Base-by-base conservation (phyloP, 2,797 vertebrate genomes). In the Aulostomus chinensis region DNA sequence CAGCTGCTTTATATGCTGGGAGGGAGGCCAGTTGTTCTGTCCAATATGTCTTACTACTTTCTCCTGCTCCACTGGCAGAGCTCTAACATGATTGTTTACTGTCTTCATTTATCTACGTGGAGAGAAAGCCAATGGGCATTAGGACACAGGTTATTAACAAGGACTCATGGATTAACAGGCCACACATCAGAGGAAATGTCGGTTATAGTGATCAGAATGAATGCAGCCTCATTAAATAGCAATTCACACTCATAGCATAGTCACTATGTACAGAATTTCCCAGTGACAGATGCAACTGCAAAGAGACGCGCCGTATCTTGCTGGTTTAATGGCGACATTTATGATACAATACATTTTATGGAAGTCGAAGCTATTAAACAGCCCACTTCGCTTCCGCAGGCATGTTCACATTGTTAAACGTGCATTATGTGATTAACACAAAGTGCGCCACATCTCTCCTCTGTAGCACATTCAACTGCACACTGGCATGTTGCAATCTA, bases 51-150 rank as follows among this genome's bases (percentile, higher is more conserved):
- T 61, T 37, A 15, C 41, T 52, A 41, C 35, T 68, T 53, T 51
- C 53, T 42, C 20, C 39, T 43, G 59, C 58, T 65, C 51, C 31
- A 48, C 33, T 55, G 61, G 70, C 73, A 67, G 72, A 40, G 36
- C 33, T 49, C 18, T 78, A 69, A 78, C 79, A 74, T 49, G 54
- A 70, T 86, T 82, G 83, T 86, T 86, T 82, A 86, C 76, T 65
- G 58, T 76, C 66, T 74, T 78, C 71, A 82, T 85, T 84, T 80
- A 73, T 74, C 61, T 57, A 36, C 29, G 58, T 38, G 7, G 73
- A 77, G 42, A 66, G 65, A 65, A 82, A 75, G 66, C 72, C 71
- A 74, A 73, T 79, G 60, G 62, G 43, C 56, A 79, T 87, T 68
- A 80, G 68, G 64, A 73, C 64, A 56, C 60, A 64, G 51, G 50